Base-by-base conservation (phyloP, 2,113 vertebrate species). In the Suricata suricatta region DNA sequence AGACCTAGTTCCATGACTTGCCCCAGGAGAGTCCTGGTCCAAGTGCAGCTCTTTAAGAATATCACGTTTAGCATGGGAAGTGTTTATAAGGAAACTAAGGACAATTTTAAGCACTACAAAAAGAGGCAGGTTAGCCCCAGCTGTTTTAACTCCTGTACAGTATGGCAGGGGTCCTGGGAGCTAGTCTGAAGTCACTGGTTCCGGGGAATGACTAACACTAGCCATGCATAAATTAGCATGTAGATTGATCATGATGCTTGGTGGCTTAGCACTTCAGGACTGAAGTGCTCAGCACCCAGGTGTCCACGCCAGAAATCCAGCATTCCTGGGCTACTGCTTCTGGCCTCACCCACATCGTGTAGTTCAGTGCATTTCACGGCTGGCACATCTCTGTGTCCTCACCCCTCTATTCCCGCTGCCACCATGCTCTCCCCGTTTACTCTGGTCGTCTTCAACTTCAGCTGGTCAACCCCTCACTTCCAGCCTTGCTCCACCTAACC, bases 141-240 rank as follows among this genome's bases (percentile, higher is more conserved):
- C 15, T 21, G 11, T 33, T 27, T 52, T 33, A 25, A 25, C 29
- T 16, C 52, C 52, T 47, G 23, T 35, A 27, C 3, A 54, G 11
- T 38, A 33, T 7, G 27, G 29, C 9, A 52, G 29, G 31, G 25
- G 5, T 52, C 25, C 68, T 0, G 0, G 25, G 16, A 88, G 12
- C 21, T 27, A 1, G 23, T 19, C 27, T 13, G 10, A 33, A n/a
- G 16, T 2, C 3, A 10, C 14, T 41, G 2, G 15, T 2, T 52
- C 33, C 44, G 41, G 9, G 29, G 5, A 14, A 38, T 10, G 4
- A 11, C 38, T 38, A 47, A 33, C 5, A 14, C 7, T 0, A 7
- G n/a, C 7, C 7, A 3, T 12, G 31, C 35, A 0, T 3, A 21
- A 33, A 2, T 47, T 47, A 71, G 41, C 12, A 41, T 16, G 33